Conservation (phyloP, 2,797 vertebrate genomes). For the Sebastes nivosus region DNA sequence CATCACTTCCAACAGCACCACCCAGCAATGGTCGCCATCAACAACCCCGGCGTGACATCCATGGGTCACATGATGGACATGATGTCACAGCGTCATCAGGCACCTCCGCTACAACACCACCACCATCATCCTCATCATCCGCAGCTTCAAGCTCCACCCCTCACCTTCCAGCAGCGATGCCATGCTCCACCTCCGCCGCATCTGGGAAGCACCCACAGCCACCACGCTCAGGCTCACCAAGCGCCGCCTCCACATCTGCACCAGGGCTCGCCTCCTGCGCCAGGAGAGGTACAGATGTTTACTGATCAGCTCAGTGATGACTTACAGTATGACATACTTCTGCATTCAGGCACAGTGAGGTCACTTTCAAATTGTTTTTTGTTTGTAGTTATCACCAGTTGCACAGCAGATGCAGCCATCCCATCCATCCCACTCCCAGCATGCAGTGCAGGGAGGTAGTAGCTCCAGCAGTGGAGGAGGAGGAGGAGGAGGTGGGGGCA, state of each 20-base stretch:
- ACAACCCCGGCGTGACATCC: slow-evolving; percentile 84
- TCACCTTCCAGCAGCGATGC: slow-evolving; percentile 89
- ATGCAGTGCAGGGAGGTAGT: slow-evolving; percentile 84
- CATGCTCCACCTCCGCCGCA: slow-evolving; percentile 84
- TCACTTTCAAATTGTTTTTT: not conserved
- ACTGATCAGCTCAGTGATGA: not conserved
- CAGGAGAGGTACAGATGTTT: slow-evolving; percentile 69
- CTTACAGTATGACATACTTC: not conserved
- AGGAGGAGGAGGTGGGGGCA: slow-evolving; percentile 25
- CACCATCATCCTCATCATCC: slow-evolving; percentile 82
- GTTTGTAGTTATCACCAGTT: slow-evolving; percentile 86
- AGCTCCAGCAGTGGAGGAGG: slow-evolving; percentile 57
- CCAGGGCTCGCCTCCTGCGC: slow-evolving; percentile 82
- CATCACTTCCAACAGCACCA: slow-evolving; percentile 84
- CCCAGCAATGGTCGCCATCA: slow-evolving; percentile 85
- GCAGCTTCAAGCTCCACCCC: slow-evolving; percentile 84
- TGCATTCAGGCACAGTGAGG: not conserved
- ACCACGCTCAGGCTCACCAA: slow-evolving; percentile 89
- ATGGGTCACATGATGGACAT: slow-evolving; percentile 98
- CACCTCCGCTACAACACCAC: slow-evolving; percentile 87
- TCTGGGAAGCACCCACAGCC: slow-evolving; percentile 81
- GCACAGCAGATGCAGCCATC: slow-evolving; percentile 90
- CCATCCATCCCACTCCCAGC: slow-evolving; percentile 77
- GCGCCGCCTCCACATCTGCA: slow-evolving; percentile 90
- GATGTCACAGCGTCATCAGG: slow-evolving; percentile 92